These are phyloP conservation scores for Drosophila meridiana DNA, from an alignment of 2,888 invertebrate genomes.

Conservation along the genomic window DNA sequence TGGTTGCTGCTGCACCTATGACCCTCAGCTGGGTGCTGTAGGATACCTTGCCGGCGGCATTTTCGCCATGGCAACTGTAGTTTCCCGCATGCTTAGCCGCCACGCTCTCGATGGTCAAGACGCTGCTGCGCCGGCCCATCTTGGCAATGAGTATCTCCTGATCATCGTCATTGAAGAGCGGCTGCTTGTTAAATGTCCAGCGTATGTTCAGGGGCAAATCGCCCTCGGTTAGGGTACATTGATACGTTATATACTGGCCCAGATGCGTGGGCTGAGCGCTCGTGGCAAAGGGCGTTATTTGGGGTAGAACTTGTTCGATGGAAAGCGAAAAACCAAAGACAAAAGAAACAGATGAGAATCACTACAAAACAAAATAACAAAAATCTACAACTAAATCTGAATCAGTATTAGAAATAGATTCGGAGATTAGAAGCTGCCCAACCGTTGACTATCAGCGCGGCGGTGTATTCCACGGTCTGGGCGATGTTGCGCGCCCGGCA, in stretches of 20 bases:
- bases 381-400: conserved; percentile 9
- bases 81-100: conserved; percentile 90
- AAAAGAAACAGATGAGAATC: conserved; percentile 17
- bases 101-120: conserved; percentile 90
- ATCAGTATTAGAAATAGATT: not conserved
- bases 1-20: conserved; percentile 86
- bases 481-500: conserved; percentile 87
- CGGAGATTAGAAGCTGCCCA: conserved; percentile 32
- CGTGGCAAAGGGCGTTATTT: conserved; percentile 87
- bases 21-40: conserved; percentile 90
- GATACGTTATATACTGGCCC: conserved; percentile 87
- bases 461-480: conserved; percentile 86
- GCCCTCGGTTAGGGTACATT: conserved; percentile 88
- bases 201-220: conserved; percentile 88
- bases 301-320: conserved; percentile 80
- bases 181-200: conserved; percentile 87
- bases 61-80: conserved; percentile 91
- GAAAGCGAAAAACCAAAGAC: conserved; percentile 19
- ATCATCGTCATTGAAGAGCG: conserved; percentile 81
- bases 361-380: conserved; percentile 12
- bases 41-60: conserved; percentile 89
- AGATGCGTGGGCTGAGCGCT: conserved; percentile 87
- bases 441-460: conserved; percentile 87
- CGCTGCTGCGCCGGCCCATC: conserved; percentile 89
- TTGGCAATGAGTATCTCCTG: conserved; percentile 86